phyloP scores from a whole-genome alignment of 2,888 invertebrate species.

The Alsophila aescularia region DNA sequence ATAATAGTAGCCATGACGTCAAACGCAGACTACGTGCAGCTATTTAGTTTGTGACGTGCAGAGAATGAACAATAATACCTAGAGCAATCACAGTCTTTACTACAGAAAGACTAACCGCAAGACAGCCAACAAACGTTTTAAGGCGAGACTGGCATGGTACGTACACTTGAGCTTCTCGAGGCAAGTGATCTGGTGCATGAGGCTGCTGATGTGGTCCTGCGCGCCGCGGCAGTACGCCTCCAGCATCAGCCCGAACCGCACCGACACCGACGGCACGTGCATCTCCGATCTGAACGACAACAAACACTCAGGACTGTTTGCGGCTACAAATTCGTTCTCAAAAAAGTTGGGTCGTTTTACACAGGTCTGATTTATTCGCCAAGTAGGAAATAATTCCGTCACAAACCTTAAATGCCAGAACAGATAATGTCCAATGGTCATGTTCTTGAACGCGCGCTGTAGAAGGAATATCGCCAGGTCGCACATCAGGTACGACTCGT shows the following conservation, averaged over 20 bases:
- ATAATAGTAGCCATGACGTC: too few species aligned
- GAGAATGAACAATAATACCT: too few species aligned
- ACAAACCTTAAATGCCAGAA: slow-evolving; percentile 96
- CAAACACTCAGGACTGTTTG: background rate
- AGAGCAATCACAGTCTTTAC: too few species aligned
- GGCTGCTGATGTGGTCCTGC: slow-evolving; percentile 91
- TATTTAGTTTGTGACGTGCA: too few species aligned
- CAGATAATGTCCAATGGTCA: slow-evolving; percentile 96
- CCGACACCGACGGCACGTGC: slow-evolving; percentile 93
- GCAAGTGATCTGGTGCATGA: slow-evolving; percentile 90
- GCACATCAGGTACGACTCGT: slow-evolving; percentile 95
- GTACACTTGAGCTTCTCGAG: slow-evolving; percentile 90
- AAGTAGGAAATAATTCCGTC: too few species aligned
- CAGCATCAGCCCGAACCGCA: slow-evolving; percentile 94
- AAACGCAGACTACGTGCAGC: too few species aligned
- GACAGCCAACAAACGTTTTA: background rate
- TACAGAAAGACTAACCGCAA: too few species aligned
- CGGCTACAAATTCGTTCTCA: too few species aligned
- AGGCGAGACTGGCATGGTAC: background rate
- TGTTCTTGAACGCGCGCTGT: slow-evolving; percentile 92
- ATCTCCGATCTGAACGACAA: slow-evolving; percentile 91
- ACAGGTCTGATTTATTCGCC: too few species aligned
- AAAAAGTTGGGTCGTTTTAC: too few species aligned
- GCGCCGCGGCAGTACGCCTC: slow-evolving; percentile 97
- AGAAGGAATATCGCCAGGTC: slow-evolving; percentile 95